Evolutionary conservation across 2,797 vertebrate genomes (phyloP).

Genomic region (Choloepus didactylus): DNA sequence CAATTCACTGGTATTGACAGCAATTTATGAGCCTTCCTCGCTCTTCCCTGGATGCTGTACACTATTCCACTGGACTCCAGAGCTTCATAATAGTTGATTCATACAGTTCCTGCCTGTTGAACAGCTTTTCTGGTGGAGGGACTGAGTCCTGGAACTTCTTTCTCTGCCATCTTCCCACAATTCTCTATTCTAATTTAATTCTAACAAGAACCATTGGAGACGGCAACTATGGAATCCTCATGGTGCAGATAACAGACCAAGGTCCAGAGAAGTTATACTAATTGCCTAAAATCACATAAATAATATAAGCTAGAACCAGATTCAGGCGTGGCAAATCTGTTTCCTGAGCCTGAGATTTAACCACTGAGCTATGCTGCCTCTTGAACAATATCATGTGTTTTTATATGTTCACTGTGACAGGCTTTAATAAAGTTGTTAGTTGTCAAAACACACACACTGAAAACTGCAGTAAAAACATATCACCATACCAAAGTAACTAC

Average conservation of each 20-base stretch:
- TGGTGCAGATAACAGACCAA: background rate
- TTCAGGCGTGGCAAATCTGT: background rate
- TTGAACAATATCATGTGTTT: background rate
- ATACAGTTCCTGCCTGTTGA: too few species aligned
- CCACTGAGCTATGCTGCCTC: background rate
- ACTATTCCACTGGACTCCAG: too few species aligned
- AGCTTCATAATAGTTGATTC: too few species aligned
- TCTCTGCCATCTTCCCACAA: too few species aligned
- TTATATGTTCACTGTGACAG: background rate
- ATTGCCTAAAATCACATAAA: background rate
- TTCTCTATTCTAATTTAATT: background rate
- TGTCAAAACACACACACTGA: slow-evolving; percentile 12
- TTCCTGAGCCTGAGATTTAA: background rate
- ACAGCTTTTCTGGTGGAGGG: too few species aligned
- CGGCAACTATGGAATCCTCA: background rate
- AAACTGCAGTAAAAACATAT: slow-evolving; percentile 70
- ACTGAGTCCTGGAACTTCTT: too few species aligned
- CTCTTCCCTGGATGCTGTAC: too few species aligned
- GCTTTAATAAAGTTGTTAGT: slow-evolving; percentile 59
- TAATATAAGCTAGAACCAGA: background rate
- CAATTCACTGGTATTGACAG: too few species aligned
- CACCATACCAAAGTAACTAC: slow-evolving; percentile 51
- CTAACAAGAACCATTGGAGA: background rate
- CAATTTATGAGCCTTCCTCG: too few species aligned
- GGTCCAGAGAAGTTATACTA: background rate